Evolutionary conservation across 1,140 invertebrate genomes (phyloP).

Genomic region (Lutraria rhynchaena): DNA sequence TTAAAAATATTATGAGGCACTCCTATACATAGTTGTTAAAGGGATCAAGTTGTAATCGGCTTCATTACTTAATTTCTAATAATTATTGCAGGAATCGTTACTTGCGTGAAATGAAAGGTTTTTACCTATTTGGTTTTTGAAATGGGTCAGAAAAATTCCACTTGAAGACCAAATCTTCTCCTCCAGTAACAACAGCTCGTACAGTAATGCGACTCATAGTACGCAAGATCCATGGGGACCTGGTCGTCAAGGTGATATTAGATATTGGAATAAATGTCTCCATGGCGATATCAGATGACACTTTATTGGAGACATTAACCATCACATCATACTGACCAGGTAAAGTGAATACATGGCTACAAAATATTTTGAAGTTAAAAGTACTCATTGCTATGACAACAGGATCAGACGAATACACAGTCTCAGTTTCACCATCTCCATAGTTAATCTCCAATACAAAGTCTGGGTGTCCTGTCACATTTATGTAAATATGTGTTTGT

Average conservation of each 20-base stretch:
- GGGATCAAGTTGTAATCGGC: too few species aligned
- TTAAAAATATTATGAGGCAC: too few species aligned
- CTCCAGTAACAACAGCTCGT: slow-evolving; percentile 48
- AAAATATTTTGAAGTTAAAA: neutral
- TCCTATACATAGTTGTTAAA: too few species aligned
- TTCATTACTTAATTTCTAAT: too few species aligned
- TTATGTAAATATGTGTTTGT: slow-evolving; percentile 4
- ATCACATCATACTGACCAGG: slow-evolving; percentile 22
- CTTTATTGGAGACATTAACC: slow-evolving; percentile 49
- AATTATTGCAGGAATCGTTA: too few species aligned
- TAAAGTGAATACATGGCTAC: slow-evolving; percentile 8
- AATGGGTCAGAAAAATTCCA: slow-evolving; percentile 56
- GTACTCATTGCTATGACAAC: slow-evolving; percentile 13
- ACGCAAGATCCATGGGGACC: slow-evolving; percentile 32
- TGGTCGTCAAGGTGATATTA: slow-evolving; percentile 41
- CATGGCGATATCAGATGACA: slow-evolving; percentile 10
- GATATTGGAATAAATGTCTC: slow-evolving; percentile 41
- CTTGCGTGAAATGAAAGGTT: too few species aligned
- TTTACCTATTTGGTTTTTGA: neutral
- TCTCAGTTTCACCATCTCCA: slow-evolving; percentile 42
- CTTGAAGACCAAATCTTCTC: slow-evolving; percentile 47
- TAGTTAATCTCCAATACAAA: slow-evolving; percentile 22
- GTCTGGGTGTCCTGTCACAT: neutral
- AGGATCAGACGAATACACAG: neutral
- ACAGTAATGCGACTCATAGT: slow-evolving; percentile 38